These are phyloP conservation scores for Dasyurus viverrinus DNA, from an alignment of 2,113 vertebrate species.

Conservation along the genomic window DNA sequence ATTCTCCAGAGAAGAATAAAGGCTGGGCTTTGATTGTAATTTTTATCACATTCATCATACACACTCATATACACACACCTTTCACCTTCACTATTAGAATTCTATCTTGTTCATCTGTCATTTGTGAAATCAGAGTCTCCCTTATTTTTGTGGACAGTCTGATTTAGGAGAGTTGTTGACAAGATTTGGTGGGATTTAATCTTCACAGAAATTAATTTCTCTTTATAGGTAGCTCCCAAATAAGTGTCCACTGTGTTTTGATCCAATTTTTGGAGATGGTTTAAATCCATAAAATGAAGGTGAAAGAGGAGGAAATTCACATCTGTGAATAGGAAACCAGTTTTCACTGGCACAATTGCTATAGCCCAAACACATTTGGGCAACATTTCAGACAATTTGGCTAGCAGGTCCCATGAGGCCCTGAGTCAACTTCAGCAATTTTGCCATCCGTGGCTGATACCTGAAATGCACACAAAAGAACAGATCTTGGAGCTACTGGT, in stretches of 20 bases:
- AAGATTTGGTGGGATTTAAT: neutral
- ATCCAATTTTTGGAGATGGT: neutral
- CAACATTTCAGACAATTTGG: constrained; percentile 64
- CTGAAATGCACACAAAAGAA: constrained; percentile 60
- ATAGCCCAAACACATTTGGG: constrained; percentile 47
- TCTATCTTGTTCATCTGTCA: neutral
- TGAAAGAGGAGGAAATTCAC: constrained; percentile 27
- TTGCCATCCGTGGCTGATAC: constrained; percentile 68
- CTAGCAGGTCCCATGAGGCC: constrained; percentile 65
- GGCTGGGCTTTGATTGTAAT: constrained; percentile 73
- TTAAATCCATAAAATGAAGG: constrained; percentile 27
- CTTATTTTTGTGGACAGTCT: constrained; percentile 40
- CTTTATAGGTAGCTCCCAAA: constrained; percentile 1
- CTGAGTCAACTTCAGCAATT: constrained; percentile 59
- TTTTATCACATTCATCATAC: constrained; percentile 73
- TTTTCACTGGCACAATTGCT: neutral
- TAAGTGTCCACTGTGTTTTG: neutral
- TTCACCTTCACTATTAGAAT: constrained; percentile 46
- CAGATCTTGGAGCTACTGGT: constrained; percentile 73
- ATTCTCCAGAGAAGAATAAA: constrained; percentile 68
- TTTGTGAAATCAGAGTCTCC: constrained; percentile 5
- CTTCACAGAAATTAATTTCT: neutral
- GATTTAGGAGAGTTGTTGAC: neutral
- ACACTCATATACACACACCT: neutral
- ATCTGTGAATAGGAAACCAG: neutral